phyloP scores from a whole-genome alignment of 2,888 invertebrate genomes.

The Venustoraphidia nigricollis region DNA sequence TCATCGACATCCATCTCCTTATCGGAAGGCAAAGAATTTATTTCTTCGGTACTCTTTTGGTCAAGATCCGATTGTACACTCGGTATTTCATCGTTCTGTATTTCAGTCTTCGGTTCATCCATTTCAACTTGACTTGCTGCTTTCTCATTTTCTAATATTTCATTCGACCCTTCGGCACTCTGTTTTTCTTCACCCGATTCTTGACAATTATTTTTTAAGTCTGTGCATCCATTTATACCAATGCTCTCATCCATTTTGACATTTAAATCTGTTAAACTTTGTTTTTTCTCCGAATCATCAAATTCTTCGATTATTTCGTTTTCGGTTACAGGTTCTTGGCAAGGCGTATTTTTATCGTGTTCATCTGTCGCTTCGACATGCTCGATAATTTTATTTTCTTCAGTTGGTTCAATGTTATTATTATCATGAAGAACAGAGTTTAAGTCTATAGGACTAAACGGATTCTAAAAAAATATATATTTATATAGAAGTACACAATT shows the following conservation, averaged over 20 bases:
- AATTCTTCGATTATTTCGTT: slow-evolving; percentile 9
- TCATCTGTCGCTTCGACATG: background rate
- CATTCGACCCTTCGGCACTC: slow-evolving; percentile 27
- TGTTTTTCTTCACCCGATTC: no score
- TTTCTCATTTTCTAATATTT: slow-evolving; percentile 21
- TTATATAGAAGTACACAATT: background rate
- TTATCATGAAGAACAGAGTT: slow-evolving; percentile 8
- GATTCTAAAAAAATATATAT: slow-evolving; percentile 18
- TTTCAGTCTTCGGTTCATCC: slow-evolving; percentile 23
- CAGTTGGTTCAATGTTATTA: slow-evolving; percentile 14
- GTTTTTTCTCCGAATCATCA: no score
- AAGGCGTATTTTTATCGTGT: no score
- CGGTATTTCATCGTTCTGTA: slow-evolving; percentile 18
- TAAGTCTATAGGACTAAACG: slow-evolving; percentile 25
- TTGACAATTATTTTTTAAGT: no score
- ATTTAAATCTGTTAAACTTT: no score
- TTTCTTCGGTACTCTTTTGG: slow-evolving; percentile 13
- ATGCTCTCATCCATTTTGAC: no score
- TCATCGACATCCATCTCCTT: no score
- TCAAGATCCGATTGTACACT: slow-evolving; percentile 11
- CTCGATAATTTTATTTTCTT: slow-evolving; percentile 19
- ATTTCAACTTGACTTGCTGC: slow-evolving; percentile 29
- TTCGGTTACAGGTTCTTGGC: slow-evolving; percentile 6
- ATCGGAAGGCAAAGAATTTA: no score
- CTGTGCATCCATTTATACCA: no score